Evolutionary conservation across 1,140 invertebrate species (phyloP).

Genomic region (Laupala kohalensis): DNA sequence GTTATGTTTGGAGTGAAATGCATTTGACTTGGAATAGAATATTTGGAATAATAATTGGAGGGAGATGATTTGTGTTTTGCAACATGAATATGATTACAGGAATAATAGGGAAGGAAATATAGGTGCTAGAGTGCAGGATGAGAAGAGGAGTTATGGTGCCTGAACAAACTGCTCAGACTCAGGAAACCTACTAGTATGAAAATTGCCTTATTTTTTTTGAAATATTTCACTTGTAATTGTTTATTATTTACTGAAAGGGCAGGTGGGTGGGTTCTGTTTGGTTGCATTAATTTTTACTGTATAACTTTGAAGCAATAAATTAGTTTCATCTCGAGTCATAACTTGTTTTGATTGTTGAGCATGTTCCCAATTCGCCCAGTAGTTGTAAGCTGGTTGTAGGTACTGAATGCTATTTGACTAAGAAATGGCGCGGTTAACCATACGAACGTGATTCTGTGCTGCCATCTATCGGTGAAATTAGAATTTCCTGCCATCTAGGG

Average conservation of each 20-base stretch:
- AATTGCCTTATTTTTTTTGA: background rate
- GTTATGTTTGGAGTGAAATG: background rate
- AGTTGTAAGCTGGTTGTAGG: background rate
- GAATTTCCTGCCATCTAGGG: background rate
- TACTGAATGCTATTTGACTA: background rate
- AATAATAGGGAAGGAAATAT: background rate
- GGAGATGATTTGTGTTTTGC: background rate
- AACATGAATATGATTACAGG: background rate
- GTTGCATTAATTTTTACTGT: background rate
- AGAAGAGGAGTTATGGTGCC: background rate
- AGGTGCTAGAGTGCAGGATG: background rate
- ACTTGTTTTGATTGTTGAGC: background rate
- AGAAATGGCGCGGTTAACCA: background rate
- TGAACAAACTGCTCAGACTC: background rate
- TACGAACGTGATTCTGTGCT: background rate
- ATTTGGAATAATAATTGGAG: background rate
- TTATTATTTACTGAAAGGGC: background rate
- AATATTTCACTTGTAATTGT: too few species aligned
- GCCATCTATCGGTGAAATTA: background rate
- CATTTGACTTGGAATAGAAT: background rate
- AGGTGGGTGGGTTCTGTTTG: background rate
- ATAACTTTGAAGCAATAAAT: background rate
- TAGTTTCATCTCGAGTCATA: background rate
- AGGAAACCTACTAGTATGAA: background rate
- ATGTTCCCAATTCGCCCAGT: background rate